Evolutionary conservation across 2,888 invertebrate genomes (phyloP).

Genomic region (Loripinus fragilis): DNA sequence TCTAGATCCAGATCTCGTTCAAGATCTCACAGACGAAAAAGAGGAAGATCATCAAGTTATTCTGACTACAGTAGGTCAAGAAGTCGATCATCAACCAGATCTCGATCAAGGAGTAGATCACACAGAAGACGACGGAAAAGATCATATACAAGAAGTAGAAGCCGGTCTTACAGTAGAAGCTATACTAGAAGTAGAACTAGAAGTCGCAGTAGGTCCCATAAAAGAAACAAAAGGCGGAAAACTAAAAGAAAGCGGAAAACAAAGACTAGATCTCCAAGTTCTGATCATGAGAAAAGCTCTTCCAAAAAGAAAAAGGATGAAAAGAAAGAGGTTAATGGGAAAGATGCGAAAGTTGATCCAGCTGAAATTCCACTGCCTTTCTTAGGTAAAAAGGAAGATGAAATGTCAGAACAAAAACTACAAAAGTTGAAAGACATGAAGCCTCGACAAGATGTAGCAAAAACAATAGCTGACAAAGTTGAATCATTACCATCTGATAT

Average conservation of each 20-base stretch:
- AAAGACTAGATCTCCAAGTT: constrained; percentile 38
- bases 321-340: constrained; percentile 48
- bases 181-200: constrained; percentile 63
- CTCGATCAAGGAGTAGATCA: constrained; percentile 66
- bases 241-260: constrained; percentile 44
- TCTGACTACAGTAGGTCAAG: constrained; percentile 63
- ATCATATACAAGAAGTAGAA: constrained; percentile 71
- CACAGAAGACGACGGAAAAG: constrained; percentile 66
- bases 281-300: constrained; percentile 28
- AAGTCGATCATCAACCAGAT: constrained; percentile 63
- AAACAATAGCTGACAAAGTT: constrained; percentile 57
- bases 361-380: constrained; percentile 75
- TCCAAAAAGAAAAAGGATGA: constrained; percentile 47
- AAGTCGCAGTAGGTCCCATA: constrained; percentile 52
- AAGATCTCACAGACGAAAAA: constrained; percentile 57
- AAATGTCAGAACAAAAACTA: constrained; percentile 60
- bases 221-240: constrained; percentile 46
- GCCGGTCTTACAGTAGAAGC: constrained; percentile 61
- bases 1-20: constrained; percentile 68
- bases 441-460: constrained; percentile 57
- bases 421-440: constrained; percentile 69
- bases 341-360: constrained; percentile 61
- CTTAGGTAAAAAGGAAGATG: constrained; percentile 63
- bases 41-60: constrained; percentile 68
- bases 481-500: constrained; percentile 59